Conservation (phyloP, 2,797 vertebrate species). For the Aythya fuligula region DNA sequence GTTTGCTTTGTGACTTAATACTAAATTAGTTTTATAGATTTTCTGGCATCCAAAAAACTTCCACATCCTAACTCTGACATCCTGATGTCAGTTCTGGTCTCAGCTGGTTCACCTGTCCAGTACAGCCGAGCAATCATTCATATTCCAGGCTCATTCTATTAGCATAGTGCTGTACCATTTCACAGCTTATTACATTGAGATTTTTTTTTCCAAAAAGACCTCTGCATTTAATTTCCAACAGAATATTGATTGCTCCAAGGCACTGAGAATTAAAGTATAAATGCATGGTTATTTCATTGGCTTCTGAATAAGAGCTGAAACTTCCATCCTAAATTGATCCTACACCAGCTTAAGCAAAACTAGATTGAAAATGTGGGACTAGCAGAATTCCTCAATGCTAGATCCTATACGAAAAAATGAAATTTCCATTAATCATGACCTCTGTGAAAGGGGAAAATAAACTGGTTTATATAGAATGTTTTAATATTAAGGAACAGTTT, state of each 20-base stretch:
- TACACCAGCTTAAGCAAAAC: neutral
- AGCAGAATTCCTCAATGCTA: neutral
- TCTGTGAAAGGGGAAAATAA: neutral
- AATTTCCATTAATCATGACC: neutral
- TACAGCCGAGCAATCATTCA: neutral
- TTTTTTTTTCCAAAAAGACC: neutral
- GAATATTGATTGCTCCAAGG: neutral
- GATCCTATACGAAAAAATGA: neutral
- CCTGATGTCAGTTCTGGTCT: neutral
- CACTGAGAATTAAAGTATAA: neutral
- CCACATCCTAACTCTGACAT: neutral
- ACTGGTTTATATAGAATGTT: neutral
- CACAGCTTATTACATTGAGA: neutral
- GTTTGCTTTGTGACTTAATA: neutral
- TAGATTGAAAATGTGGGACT: neutral
- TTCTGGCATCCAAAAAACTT: neutral
- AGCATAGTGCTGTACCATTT: neutral
- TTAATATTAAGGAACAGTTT: neutral
- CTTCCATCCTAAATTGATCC: neutral
- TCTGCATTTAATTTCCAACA: neutral
- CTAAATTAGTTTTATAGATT: neutral
- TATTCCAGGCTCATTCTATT: neutral
- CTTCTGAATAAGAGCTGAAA: neutral
- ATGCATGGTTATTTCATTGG: neutral
- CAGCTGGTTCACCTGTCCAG: neutral